Base-by-base conservation (phyloP, 2,797 vertebrate species). In the Poecile montanus region DNA sequence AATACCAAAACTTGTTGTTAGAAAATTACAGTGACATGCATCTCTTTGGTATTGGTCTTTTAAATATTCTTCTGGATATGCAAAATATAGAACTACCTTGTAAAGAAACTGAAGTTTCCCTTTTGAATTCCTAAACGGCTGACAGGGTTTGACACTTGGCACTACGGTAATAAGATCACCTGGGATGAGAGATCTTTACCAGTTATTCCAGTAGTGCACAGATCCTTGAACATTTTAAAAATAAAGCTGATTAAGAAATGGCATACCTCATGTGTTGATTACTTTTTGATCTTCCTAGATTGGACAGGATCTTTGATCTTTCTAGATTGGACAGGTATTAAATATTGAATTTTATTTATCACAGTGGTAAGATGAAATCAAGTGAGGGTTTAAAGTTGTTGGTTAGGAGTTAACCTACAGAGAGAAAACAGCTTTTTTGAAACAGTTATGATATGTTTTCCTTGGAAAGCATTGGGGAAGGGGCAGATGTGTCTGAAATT, bases 391-490 rank as follows among this genome's bases (percentile, higher is more conserved):
- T 2, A 23, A 77, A 81, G 20, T 13, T 57, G 18, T 2, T 40
- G 10, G 22, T 62, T 2, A 0, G 11, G 30, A 72, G 30, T 34
- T 36, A 66, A 3, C 11, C 21, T 50, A 1, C 2, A 44, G 47
- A 54, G 48, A 67, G 45, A 51, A 13, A 7, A 13, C 22, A n/a
- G 14, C 48, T 77, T 57, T n/a, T 54, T 45, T 73, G 8, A 67
- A 91, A 16, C 8, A 21, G 27, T 27, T 9, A 15, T 57, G 26
- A n/a, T 83, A n/a, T 60, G 11, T 6, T 71, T 40, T 70, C 29
- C 21, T 34, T 58, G 17, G 29, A 74, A 32, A 60, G 42, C 34
- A 40, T 12, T 16, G 20, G 27, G 32, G 23, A 84, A 42, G 29
- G 16, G 20, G 5, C 20, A 50, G 34, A 22, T 38, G 26, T 22